Evolutionary conservation across 2,113 vertebrate genomes (phyloP).

Genomic region (Scortum barcoo): DNA sequence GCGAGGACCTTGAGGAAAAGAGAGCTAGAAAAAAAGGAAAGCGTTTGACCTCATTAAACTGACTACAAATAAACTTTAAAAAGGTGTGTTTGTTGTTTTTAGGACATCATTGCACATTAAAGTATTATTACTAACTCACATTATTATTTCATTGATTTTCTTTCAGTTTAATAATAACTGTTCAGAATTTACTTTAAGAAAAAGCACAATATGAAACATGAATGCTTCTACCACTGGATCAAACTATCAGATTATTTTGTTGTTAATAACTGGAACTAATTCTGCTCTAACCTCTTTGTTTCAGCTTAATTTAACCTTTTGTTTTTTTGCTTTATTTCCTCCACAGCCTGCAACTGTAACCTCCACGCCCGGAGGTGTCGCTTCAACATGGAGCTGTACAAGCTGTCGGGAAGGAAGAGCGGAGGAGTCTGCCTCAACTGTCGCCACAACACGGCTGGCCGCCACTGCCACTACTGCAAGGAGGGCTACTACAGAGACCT

Average conservation of each 20-base stretch:
- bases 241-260: neutral
- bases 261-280: neutral
- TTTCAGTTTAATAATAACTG: no score
- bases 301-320: neutral
- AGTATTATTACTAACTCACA: no score
- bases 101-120: no score
- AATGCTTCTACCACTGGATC: no score
- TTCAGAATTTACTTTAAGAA: no score
- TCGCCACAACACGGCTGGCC: conserved; percentile 94
- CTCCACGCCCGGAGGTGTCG: conserved; percentile 95
- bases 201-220: no score
- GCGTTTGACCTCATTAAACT: no score
- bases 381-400: conserved; percentile 99
- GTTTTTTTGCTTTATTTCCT: conserved; percentile 4
- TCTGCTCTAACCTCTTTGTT: neutral
- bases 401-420: conserved; percentile 94
- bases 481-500: conserved; percentile 97
- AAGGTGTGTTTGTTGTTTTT: no score
- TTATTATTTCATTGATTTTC: no score
- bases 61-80: no score
- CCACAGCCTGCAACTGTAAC: conserved; percentile 94
- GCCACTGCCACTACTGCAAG: conserved; percentile 98
- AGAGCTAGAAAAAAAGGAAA: neutral
- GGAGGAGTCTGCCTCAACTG: conserved; percentile 97
- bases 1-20: conserved; percentile 7